These are phyloP conservation scores for Atrichornis clamosus DNA, from an alignment of 2,113 vertebrate species.

Conservation along the genomic window DNA sequence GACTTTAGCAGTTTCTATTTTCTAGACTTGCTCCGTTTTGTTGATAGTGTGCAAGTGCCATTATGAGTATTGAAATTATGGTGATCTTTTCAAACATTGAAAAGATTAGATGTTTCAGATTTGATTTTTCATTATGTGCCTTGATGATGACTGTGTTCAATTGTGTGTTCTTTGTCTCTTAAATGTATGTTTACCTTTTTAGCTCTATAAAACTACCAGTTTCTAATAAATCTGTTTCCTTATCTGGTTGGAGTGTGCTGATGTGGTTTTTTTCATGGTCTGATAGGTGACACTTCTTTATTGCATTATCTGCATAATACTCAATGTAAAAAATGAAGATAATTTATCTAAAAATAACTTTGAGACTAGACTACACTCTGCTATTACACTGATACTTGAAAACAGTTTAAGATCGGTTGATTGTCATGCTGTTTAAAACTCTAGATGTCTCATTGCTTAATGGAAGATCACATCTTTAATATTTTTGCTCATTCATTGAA, in stretches of 20 bases:
- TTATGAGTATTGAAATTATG: background rate
- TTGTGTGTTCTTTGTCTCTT: constrained; percentile 19
- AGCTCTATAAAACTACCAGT: background rate
- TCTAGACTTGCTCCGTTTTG: background rate
- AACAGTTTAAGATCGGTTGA: background rate
- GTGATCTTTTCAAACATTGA: background rate
- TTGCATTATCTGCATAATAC: background rate
- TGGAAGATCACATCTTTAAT: background rate
- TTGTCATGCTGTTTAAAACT: background rate
- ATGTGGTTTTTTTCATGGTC: background rate
- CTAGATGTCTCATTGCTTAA: background rate
- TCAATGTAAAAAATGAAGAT: background rate
- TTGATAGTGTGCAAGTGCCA: constrained; percentile 32
- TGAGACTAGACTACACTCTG: background rate
- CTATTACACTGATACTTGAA: background rate
- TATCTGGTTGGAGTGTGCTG: background rate
- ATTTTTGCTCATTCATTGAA: background rate
- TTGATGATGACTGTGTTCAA: background rate
- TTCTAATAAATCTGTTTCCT: constrained; percentile 62
- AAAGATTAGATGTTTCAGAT: background rate
- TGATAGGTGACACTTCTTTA: background rate
- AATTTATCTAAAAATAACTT: background rate
- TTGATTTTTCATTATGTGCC: constrained; percentile 33
- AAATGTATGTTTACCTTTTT: constrained; percentile 36
- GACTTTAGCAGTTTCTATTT: background rate